Conservation (phyloP, 1,140 invertebrate genomes). For the Drosophila kohkoa region DNA sequence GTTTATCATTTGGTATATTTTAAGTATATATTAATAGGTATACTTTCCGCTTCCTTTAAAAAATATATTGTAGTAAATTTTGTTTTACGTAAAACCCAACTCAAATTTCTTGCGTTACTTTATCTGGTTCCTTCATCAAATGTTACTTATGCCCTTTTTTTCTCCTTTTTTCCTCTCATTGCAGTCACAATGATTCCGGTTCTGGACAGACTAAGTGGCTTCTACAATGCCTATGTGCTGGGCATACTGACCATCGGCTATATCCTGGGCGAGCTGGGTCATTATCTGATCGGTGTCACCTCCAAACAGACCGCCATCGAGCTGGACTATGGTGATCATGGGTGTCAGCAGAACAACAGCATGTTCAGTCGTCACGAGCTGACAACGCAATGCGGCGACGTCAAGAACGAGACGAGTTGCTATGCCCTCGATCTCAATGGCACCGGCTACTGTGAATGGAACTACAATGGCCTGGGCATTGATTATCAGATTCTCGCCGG, state of each 20-base stretch:
- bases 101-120: no score
- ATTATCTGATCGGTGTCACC: conserved; percentile 95
- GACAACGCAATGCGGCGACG: conserved; percentile 87
- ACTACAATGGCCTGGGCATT: conserved; percentile 95
- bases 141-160: not conserved
- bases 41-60: no score
- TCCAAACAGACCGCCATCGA: conserved; percentile 93
- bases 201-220: conserved; percentile 87
- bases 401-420: conserved; percentile 86
- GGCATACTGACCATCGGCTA: conserved; percentile 92
- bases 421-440: conserved; percentile 88
- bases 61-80: no score
- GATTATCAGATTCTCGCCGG: conserved; percentile 97
- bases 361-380: conserved; percentile 86
- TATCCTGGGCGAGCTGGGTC: conserved; percentile 93
- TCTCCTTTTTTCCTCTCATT: not conserved
- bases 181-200: conserved; percentile 71
- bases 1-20: no score
- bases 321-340: conserved; percentile 94
- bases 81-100: no score
- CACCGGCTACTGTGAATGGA: conserved; percentile 93
- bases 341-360: conserved; percentile 92
- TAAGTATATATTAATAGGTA: no score
- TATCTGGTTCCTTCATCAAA: no score
- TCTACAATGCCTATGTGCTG: conserved; percentile 92